Conservation (phyloP, 2,888 invertebrate genomes). For the Ormyrus rosae region DNA sequence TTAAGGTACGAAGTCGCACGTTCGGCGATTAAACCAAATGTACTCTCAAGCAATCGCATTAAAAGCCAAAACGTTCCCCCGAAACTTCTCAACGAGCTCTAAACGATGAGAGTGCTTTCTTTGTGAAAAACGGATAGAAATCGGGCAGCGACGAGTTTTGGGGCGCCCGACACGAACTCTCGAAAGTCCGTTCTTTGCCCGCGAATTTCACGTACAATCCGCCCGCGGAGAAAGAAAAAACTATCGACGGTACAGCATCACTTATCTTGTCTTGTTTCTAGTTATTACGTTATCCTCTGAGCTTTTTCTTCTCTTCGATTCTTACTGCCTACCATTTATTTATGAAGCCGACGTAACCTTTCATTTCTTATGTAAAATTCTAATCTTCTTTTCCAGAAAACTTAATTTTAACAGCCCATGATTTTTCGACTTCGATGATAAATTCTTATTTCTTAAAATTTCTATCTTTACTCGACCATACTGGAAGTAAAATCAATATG, state of each 20-base stretch:
- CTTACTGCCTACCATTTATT: not conserved
- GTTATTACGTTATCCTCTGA: not conserved
- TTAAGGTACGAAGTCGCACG: no score
- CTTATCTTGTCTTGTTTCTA: not conserved
- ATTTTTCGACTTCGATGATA: conserved; percentile 55
- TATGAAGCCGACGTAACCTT: not conserved
- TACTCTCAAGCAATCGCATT: no score
- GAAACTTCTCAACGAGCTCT: no score
- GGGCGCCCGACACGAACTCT: conserved; percentile 65
- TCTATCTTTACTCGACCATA: conserved; percentile 52
- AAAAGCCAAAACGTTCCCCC: no score
- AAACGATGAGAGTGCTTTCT: no score
- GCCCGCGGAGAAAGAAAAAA: conserved; percentile 76
- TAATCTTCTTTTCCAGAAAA: conserved; percentile 49
- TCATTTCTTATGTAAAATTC: not conserved
- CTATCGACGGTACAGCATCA: conserved; percentile 63
- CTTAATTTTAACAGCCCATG: conserved; percentile 54
- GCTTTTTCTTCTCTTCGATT: not conserved
- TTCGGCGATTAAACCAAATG: no score
- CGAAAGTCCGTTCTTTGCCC: conserved; percentile 86
- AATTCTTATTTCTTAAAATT: conserved; percentile 55
- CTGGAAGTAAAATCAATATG: conserved; percentile 54
- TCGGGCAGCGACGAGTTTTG: conserved; percentile 62
- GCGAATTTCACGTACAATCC: conserved; percentile 91
- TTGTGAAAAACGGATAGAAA: no score